These are phyloP conservation scores for Brachionichthys hirsutus DNA, from an alignment of 2,113 vertebrate species.

Conservation along the genomic window DNA sequence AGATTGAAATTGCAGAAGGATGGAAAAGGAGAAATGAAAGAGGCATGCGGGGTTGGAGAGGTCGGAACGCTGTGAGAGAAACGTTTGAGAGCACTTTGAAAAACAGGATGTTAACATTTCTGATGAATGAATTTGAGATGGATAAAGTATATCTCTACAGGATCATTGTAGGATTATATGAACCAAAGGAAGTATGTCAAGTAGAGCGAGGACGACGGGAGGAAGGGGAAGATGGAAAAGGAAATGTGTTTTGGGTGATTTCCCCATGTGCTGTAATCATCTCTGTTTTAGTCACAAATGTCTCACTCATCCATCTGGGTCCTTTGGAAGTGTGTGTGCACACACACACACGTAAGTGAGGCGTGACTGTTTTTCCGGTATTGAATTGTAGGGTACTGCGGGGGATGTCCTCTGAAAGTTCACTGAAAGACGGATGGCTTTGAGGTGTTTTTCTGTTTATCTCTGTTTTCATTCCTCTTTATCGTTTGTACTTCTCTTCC, in stretches of 20 bases:
- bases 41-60: not conserved
- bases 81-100: not conserved
- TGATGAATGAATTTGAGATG: not conserved
- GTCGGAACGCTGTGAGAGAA: not conserved
- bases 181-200: slow-evolving; percentile 2
- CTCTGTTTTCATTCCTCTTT: slow-evolving; percentile 31
- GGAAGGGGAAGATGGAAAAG: slow-evolving; percentile 39
- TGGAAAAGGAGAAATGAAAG: not conserved
- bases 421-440: slow-evolving; percentile 17
- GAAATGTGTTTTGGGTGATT: slow-evolving; percentile 42
- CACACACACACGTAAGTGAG: slow-evolving; percentile 23
- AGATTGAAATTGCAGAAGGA: slow-evolving; percentile 7
- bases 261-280: slow-evolving; percentile 50
- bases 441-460: slow-evolving; percentile 14
- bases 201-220: slow-evolving; percentile 7
- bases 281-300: slow-evolving; percentile 49
- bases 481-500: slow-evolving; percentile 6
- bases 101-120: not conserved
- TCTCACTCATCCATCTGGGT: slow-evolving; percentile 38
- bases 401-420: slow-evolving; percentile 38
- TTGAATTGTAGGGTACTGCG: slow-evolving; percentile 47
- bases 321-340: slow-evolving; percentile 18
- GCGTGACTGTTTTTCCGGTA: slow-evolving; percentile 27
- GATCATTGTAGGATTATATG: slow-evolving; percentile 23
- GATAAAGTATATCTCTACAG: slow-evolving; percentile 16